Percentiles rank a stretch among this genome's conserved stretches.
These are phyloP conservation scores for Scomberomorus guttatus DNA, from an alignment of 2,797 vertebrate genomes.

Conservation along the genomic window DNA sequence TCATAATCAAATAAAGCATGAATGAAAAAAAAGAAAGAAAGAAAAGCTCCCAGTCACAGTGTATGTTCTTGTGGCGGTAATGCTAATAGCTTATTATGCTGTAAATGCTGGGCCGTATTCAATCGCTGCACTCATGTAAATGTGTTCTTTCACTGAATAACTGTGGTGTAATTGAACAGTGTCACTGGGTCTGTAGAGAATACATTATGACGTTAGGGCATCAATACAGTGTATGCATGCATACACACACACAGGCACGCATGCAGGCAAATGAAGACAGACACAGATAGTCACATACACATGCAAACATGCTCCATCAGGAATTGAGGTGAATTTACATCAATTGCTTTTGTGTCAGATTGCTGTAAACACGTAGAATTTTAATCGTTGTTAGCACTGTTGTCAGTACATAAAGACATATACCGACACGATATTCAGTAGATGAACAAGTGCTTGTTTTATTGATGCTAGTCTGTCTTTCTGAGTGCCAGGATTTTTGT, in stretches of 20 bases:
- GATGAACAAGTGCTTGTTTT: slow-evolving; percentile 48
- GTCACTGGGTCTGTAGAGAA: slow-evolving; percentile 58
- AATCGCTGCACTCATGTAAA: slow-evolving; percentile 60
- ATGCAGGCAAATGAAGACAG: slow-evolving; percentile 27
- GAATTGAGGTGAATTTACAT: slow-evolving; percentile 37
- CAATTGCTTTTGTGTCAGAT: slow-evolving; percentile 16
- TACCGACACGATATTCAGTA: slow-evolving; percentile 20
- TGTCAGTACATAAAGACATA: slow-evolving; percentile 23
- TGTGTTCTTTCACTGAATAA: slow-evolving; percentile 63
- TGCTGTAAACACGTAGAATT: slow-evolving; percentile 30
- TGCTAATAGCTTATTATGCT: slow-evolving; percentile 72
- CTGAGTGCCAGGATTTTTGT: slow-evolving; percentile 18
- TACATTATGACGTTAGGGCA: slow-evolving; percentile 65
- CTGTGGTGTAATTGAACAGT: slow-evolving; percentile 57
- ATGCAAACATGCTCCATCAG: slow-evolving; percentile 27
- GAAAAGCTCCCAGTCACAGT: slow-evolving; percentile 44
- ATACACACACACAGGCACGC: slow-evolving; percentile 23
- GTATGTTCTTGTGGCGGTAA: slow-evolving; percentile 48
- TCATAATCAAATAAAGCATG: slow-evolving; percentile 66
- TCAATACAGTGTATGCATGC: slow-evolving; percentile 24
- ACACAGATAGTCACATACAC: neutral
- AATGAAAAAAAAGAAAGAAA: slow-evolving; percentile 44
- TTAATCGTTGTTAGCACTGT: slow-evolving; percentile 22
- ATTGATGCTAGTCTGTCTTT: slow-evolving; percentile 41
- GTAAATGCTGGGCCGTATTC: slow-evolving; percentile 61